Conservation (phyloP, 1,140 invertebrate species). For the Diorhabda carinulata region DNA sequence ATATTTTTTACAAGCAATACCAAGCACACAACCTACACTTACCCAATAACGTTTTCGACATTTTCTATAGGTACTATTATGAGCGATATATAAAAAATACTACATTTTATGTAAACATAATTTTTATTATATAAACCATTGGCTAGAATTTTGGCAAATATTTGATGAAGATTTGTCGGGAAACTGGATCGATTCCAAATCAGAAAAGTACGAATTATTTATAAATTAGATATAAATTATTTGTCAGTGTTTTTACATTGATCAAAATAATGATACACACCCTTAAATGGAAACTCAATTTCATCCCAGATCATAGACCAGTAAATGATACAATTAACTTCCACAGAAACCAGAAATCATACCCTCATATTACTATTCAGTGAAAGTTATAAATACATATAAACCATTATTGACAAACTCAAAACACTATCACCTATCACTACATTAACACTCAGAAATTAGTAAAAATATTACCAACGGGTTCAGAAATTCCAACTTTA, state of each 20-base stretch:
- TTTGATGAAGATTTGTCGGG: neutral
- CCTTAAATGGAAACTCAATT: too few species aligned
- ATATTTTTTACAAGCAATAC: too few species aligned
- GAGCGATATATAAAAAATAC: neutral
- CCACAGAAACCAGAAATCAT: too few species aligned
- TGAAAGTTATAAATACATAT: too few species aligned
- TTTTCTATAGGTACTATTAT: neutral
- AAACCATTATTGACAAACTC: too few species aligned
- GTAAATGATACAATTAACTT: too few species aligned
- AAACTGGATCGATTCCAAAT: neutral
- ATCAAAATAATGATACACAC: neutral
- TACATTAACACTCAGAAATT: too few species aligned
- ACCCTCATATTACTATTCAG: too few species aligned
- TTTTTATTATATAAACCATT: neutral
- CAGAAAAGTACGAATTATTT: neutral
- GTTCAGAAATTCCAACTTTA: too few species aligned
- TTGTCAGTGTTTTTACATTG: neutral
- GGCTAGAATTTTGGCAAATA: neutral
- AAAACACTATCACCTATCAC: too few species aligned
- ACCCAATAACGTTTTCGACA: neutral
- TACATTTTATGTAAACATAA: neutral
- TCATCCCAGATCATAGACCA: too few species aligned
- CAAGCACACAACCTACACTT: neutral
- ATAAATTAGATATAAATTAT: neutral
- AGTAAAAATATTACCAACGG: too few species aligned